Evolutionary conservation across 2,888 invertebrate genomes (phyloP).

Genomic region (Elysia crispata): DNA sequence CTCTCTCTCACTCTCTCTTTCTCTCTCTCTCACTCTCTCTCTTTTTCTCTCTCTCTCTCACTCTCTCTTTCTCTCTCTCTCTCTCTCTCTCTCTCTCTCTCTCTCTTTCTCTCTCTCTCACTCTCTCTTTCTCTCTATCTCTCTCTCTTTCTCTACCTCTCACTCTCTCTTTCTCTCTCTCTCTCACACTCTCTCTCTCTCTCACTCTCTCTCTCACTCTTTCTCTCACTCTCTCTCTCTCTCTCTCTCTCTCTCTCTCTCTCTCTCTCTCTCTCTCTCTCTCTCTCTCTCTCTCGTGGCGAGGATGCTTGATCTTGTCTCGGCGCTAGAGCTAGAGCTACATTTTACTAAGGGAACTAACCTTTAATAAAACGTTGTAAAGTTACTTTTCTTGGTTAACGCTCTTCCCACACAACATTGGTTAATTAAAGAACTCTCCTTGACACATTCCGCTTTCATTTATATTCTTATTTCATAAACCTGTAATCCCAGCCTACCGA

Average conservation of each 20-base stretch:
- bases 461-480: neutral
- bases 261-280: neutral
- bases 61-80: constrained; percentile 27
- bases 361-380: no score
- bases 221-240: neutral
- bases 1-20: constrained; percentile 18
- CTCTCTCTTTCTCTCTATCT: neutral
- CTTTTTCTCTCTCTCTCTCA: constrained; percentile 6
- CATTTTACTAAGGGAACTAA: no score
- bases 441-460: neutral
- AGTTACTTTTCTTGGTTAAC: no score
- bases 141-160: neutral
- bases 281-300: neutral
- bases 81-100: neutral
- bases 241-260: neutral
- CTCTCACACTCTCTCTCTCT: neutral
- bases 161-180: neutral
- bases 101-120: neutral
- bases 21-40: constrained; percentile 28
- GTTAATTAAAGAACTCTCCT: neutral
- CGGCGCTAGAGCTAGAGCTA: no score
- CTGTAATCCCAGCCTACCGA: neutral
- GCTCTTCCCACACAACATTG: neutral
- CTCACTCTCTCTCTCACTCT: neutral
- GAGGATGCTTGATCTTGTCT: no score